These are phyloP conservation scores for Eunapius fragilis DNA, from an alignment of 37 sponge, comb jelly and placozoan genomes.

Conservation along the genomic window DNA sequence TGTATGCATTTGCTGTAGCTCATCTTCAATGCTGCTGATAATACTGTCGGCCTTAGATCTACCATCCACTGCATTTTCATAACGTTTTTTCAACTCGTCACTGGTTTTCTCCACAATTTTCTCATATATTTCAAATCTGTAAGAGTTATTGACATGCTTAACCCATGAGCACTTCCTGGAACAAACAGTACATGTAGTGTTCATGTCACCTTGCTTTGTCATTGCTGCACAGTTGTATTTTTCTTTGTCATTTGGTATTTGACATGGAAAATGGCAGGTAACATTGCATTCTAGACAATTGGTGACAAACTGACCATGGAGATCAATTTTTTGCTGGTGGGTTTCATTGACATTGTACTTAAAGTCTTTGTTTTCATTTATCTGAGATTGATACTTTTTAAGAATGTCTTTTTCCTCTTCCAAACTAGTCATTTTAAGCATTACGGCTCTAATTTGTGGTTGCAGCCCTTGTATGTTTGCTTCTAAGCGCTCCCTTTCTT, in stretches of 20 bases:
- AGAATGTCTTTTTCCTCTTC: constrained; percentile 14
- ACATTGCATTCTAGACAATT: constrained; percentile 41
- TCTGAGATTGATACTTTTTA: constrained; percentile 3
- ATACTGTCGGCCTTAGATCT: constrained; percentile 7
- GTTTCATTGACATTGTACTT: constrained; percentile 18
- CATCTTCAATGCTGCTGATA: constrained; percentile 7
- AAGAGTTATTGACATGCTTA: constrained; percentile 25
- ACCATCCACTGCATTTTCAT: constrained; percentile 1
- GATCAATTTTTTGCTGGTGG: background rate
- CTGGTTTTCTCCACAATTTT: constrained; percentile 2
- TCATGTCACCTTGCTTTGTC: background rate
- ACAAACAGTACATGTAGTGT: constrained; percentile 42
- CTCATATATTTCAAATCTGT: constrained; percentile 11
- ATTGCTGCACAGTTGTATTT: constrained; percentile 33
- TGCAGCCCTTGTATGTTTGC: constrained; percentile 7
- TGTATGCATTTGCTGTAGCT: background rate
- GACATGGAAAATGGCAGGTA: constrained; percentile 37
- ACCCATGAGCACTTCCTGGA: constrained; percentile 31
- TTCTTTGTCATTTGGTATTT: constrained; percentile 8
- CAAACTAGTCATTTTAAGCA: constrained; percentile 6
- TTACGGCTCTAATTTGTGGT: background rate
- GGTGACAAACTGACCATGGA: constrained; percentile 18
- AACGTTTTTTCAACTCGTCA: constrained; percentile 24
- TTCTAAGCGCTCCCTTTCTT: constrained; percentile 20
- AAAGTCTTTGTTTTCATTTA: no score